phyloP scores from a whole-genome alignment of 2,888 invertebrate species.

The Tineola bisselliella region DNA sequence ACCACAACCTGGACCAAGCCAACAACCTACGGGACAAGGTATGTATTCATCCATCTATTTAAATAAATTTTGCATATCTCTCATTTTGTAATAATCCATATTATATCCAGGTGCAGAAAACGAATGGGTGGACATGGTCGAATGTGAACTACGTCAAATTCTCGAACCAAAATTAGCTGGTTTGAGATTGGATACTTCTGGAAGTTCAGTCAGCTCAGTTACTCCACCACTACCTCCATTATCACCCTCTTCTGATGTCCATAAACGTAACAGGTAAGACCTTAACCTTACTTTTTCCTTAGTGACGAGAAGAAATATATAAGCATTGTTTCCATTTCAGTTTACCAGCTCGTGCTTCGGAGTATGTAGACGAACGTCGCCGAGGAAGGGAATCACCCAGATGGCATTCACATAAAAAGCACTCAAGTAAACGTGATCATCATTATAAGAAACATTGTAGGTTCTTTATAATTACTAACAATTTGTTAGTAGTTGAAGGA shows the following conservation, averaged over 20 bases:
- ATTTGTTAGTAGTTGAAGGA: no score
- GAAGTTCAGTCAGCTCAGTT: slow-evolving; percentile 74
- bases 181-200: slow-evolving; percentile 70
- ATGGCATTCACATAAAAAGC: slow-evolving; percentile 65
- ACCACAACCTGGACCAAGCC: slow-evolving; percentile 48
- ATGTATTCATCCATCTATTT: background rate
- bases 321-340: slow-evolving; percentile 37
- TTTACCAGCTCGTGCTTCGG: slow-evolving; percentile 68
- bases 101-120: slow-evolving; percentile 67
- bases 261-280: slow-evolving; percentile 61
- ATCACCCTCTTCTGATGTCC: slow-evolving; percentile 68
- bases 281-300: background rate
- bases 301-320: background rate
- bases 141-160: slow-evolving; percentile 81
- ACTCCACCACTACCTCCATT: slow-evolving; percentile 82
- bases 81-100: background rate
- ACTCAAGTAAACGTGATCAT: slow-evolving; percentile 65
- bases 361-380: slow-evolving; percentile 48
- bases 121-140: slow-evolving; percentile 85
- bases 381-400: slow-evolving; percentile 56
- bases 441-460: slow-evolving; percentile 71
- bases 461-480: slow-evolving; percentile 21
- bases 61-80: no score
- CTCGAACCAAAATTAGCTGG: slow-evolving; percentile 78
- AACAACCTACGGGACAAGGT: slow-evolving; percentile 41